A percentile compares a stretch with the other conserved stretches of the same genome.
Conservation (phyloP, 2,888 invertebrate genomes). For the Epistrophe eligans region DNA sequence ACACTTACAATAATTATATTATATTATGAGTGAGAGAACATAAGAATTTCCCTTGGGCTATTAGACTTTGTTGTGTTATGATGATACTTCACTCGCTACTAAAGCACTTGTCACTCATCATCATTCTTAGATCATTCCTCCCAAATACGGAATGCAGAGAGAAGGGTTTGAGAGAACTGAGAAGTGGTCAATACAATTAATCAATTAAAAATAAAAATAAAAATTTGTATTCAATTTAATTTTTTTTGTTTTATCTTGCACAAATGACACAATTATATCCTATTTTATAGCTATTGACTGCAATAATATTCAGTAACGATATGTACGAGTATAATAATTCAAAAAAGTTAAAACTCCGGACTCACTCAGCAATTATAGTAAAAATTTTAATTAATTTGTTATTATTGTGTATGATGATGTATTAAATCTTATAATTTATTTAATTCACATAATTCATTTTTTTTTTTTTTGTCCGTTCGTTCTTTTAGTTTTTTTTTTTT, state of each 20-base stretch:
- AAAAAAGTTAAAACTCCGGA: conserved; percentile 10
- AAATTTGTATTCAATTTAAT: conserved; percentile 14
- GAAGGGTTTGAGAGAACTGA: conserved; percentile 18
- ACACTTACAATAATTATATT: conserved; percentile 7
- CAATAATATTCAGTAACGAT: conserved; percentile 38
- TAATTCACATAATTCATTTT: conserved; percentile 56
- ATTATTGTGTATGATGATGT: conserved; percentile 22
- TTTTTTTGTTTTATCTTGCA: not conserved
- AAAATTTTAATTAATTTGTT: conserved; percentile 3
- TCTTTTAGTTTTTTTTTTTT: not conserved
- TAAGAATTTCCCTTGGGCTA: conserved; percentile 14
- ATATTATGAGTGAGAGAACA: not conserved
- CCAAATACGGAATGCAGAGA: conserved; percentile 19
- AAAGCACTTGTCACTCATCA: conserved; percentile 7
- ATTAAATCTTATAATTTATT: conserved; percentile 32
- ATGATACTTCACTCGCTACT: conserved; percentile 18
- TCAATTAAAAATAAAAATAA: no score
- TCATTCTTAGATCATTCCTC: conserved; percentile 52
- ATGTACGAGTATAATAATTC: conserved; percentile 23
- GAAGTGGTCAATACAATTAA: conserved; percentile 48
- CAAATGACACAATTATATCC: conserved; percentile 47
- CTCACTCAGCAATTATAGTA: conserved; percentile 4
- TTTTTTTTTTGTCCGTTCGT: conserved; percentile 34
- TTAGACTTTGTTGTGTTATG: conserved; percentile 8
- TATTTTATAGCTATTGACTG: conserved; percentile 22